Evolutionary conservation across 1,140 invertebrate species (phyloP), one percentile per base, ranked within the genome.

Genomic region (Macrocentrus cingulum): DNA sequence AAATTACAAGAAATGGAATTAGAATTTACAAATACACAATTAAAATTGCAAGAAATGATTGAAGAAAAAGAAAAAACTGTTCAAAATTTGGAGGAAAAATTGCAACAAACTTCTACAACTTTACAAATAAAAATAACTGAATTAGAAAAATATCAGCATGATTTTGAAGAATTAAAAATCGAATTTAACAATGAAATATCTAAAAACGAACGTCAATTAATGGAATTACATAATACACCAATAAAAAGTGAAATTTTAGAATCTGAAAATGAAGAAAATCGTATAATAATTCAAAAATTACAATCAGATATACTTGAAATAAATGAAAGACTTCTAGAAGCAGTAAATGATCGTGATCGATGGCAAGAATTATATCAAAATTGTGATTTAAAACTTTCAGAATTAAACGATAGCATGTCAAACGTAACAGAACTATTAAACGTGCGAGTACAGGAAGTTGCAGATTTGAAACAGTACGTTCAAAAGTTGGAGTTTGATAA

Each of bases 391-490:
- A 64, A 64, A 46, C 5, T 65, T 1, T 54, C 54, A 0, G 20
- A 53, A 0, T 8, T 64, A 0, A 66, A 56, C 2, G 51, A 66
- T 0, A 68, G 69, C 0, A 50, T 75, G 48, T 58, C 58, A 3
- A 72, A 72, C 16, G 63, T 75, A 5, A 72, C 69, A 0, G 75
- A 74, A 7, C 37, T 79, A 0, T 60, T 77, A 9, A 77, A 72
- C 11, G 42, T 49, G 0, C 67, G 71, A n/a, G 70, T 74, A 3
- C 72, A 75, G 50, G 76, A 80, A 51, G 69, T 77, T 0, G 71
- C 75, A 0, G 62, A 65, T 18, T 32, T 78, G n/a, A 79, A 71
- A 37, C 69, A 72, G 29, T 76, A 82, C 71, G 71, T 82, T 66
- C 67, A 84, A 67, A 74, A 80, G 71, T 76, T 75, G 3, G 66